Evolutionary conservation across 1,140 invertebrate species (phyloP), one percentile per base, ranked within the genome.

Genomic region (Rhopalosiphum padi): DNA sequence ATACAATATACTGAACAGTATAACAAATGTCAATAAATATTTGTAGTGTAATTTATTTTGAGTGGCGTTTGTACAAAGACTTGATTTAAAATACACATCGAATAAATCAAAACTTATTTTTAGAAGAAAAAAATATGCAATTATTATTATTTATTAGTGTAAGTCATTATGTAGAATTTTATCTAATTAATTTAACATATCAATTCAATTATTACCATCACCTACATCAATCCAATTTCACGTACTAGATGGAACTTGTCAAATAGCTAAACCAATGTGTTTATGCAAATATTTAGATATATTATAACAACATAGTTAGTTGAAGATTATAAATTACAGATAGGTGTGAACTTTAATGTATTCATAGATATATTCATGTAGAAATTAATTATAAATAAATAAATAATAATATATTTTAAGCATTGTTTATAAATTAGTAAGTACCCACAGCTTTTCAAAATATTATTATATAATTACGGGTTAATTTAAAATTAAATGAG

Each of bases 1-100:
- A 87, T n/a, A 87, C 86, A n/a, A 87, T 48, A 46, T 46, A 87
- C 46, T 8, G 46, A 48, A 86, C 18, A 21, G 43, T 87, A 48
- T 87, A n/a, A 87, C 86, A 48, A 87, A 87, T 51, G 43, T 87
- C 86, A 35, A 87, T 87, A 87, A 87, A 48, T 48, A 87, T 48
- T 85, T 85, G 41, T 85, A 85, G 23, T 25, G 30, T 85, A 43
- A 43, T 85, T 85, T 37, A 83, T 77, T 77, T n/a, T n/a, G 30
- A 77, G 15, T 77, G 60, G 15, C 15, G 30, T 18, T 77, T 77
- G 5, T 77, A 77, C 60, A 77, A 18, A 77, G n/a, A n/a, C 4
- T 77, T 77, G 15, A 21, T 77, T 18, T n/a, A 68, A 68, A n/a
- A 30, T 68, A 68, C 11, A 30, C 9, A 68, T 68, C 0, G 11